Evolutionary conservation across 2,113 vertebrate species (phyloP).

Genomic region (Zeus faber): DNA sequence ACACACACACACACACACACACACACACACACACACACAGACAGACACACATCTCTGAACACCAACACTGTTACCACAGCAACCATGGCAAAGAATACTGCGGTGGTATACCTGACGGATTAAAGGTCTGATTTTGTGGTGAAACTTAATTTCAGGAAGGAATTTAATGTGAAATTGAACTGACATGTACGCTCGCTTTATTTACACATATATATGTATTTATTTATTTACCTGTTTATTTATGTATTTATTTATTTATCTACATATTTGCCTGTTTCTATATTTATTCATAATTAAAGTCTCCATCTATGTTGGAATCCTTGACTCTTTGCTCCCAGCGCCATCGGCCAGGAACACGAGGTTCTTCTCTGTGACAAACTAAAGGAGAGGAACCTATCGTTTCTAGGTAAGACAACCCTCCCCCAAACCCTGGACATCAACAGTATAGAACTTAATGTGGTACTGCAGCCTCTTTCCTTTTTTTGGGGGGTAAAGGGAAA

Average conservation of each 20-base stretch:
- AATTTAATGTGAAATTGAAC: too few relatives aligned
- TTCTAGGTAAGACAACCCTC: conserved; percentile 84
- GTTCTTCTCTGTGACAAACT: conserved; percentile 90
- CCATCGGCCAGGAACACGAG: conserved; percentile 94
- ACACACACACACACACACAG: conserved; percentile 3
- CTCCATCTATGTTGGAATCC: too few relatives aligned
- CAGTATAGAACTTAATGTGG: conserved; percentile 3
- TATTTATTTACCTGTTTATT: too few relatives aligned
- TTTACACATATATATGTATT: too few relatives aligned
- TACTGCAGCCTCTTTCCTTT: not conserved
- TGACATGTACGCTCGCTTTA: too few relatives aligned
- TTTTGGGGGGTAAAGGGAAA: conserved; percentile 44
- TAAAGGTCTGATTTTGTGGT: conserved; percentile 27
- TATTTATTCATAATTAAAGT: too few relatives aligned
- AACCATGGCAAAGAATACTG: conserved; percentile 65
- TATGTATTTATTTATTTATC: too few relatives aligned
- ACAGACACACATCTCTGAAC: conserved; percentile 18
- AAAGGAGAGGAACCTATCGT: conserved; percentile 88
- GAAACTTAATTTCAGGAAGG: too few relatives aligned
- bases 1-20: conserved; percentile 7
- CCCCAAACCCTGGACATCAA: conserved; percentile 18
- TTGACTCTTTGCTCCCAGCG: conserved; percentile 79
- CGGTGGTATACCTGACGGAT: conserved; percentile 38
- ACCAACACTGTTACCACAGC: conserved; percentile 59
- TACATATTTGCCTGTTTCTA: too few relatives aligned